Base-by-base conservation (phyloP, 2,113 vertebrate species). In the Thomomys bottae region DNA sequence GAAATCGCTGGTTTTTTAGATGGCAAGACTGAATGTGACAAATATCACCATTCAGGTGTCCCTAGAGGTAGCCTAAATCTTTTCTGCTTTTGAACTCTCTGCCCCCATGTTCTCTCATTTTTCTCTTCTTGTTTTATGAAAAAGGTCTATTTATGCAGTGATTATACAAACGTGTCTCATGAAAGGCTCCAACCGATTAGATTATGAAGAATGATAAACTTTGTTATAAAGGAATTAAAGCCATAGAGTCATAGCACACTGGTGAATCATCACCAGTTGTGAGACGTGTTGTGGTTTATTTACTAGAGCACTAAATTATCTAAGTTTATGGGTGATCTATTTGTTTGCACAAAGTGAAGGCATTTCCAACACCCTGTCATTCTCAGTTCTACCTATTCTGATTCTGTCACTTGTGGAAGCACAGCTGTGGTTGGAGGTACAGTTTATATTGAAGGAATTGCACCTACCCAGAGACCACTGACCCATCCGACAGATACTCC, bases 121-220 rank as follows among this genome's bases (percentile, higher is more conserved):
- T 38, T 3, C 11, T 8, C 1, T 70, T 83, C 49, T 17, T 40
- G 32, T 78, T 93, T 88, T 76, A n/a, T 36, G 38, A 61, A 30
- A 45, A 61, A 30, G 63, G 72, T 38, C 63, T 84, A 20, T 70
- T 94, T 86, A 54, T 34, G 26, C 0, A 64, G 38, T 54, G 72
- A 91, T n/a, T 84, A 40, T 84, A 23, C 3, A 38, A 92, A 54
- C 24, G 21, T 17, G 24, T 26, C 70, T 87, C 28, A 1, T 80
- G 42, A 67, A 92, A 77, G 61, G n/a, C 79, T 73, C 68, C 77
- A 70, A 32, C 77, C 84, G 77, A 89, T 89, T 73, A 66, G 32
- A 66, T 49, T 8, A 23, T n/a, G 1, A 79, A 20, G 63, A 38
- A 4, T 45, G 20, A 30, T 57, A 40, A 83, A 5, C 57, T 28